phyloP scores from a whole-genome alignment of 2,888 invertebrate species.

The Flexamia atlantica region DNA sequence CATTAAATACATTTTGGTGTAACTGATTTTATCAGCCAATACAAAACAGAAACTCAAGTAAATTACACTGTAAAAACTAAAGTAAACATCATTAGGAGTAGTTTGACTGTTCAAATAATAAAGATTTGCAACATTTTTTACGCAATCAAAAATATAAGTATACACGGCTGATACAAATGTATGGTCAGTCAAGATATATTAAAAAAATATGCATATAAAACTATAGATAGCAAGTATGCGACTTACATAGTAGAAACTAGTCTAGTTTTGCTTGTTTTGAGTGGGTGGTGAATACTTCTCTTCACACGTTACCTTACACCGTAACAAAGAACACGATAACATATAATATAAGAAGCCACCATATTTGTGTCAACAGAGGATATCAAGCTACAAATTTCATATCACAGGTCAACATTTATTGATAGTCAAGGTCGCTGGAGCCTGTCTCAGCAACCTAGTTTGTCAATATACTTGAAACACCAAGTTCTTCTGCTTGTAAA shows the following conservation, averaged over 20 bases:
- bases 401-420: constrained; percentile 40
- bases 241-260: constrained; percentile 49
- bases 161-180: constrained; percentile 38
- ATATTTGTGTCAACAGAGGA: background rate
- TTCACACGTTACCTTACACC: constrained; percentile 45
- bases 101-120: constrained; percentile 16
- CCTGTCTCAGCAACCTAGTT: background rate
- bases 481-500: background rate
- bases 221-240: constrained; percentile 53
- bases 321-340: constrained; percentile 38
- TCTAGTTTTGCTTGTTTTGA: constrained; percentile 42
- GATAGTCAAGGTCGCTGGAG: constrained; percentile 9
- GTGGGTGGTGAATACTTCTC: constrained; percentile 66
- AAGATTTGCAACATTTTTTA: constrained; percentile 20
- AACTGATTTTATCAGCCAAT: constrained; percentile 48
- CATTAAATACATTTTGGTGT: constrained; percentile 59
- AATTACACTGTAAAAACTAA: constrained; percentile 48
- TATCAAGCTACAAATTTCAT: constrained; percentile 25
- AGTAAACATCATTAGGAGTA: constrained; percentile 35
- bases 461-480: constrained; percentile 21
- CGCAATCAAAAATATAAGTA: constrained; percentile 1
- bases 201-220: constrained; percentile 57
- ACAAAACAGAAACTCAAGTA: constrained; percentile 51
- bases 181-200: constrained; percentile 55
- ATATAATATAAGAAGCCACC: constrained; percentile 5